Conservation (phyloP, 2,113 vertebrate genomes). For the Panthera uncia region DNA sequence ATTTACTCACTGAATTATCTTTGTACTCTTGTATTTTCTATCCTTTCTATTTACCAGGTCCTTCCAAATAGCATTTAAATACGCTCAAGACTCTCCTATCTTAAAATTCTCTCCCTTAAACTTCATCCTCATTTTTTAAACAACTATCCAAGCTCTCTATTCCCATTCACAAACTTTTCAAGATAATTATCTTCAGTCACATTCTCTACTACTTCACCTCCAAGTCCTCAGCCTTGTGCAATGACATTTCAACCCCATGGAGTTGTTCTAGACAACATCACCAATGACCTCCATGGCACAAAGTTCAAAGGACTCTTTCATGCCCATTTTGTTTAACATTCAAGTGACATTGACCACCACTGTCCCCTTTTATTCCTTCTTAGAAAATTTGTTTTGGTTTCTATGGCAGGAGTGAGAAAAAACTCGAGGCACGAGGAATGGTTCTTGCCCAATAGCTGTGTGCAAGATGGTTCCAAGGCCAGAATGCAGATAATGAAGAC, state of each 20-base stretch:
- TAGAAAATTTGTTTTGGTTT: not conserved
- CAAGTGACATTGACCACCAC: not conserved
- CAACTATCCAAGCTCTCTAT: not conserved
- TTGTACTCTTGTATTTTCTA: not conserved
- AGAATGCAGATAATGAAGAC: not conserved
- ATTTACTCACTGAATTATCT: not conserved
- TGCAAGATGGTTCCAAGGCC: not conserved
- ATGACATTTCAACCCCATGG: not conserved
- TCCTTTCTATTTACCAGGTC: not conserved
- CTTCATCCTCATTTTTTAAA: not conserved
- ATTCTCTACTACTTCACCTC: not conserved
- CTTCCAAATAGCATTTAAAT: conserved; percentile 6
- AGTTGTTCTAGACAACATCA: not conserved
- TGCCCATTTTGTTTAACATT: not conserved
- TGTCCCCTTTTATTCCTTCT: not conserved
- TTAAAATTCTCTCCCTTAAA: not conserved
- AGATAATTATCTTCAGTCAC: not conserved
- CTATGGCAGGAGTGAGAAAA: not conserved
- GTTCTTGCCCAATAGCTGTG: not conserved
- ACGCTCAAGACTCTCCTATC: not conserved
- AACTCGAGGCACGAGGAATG: not conserved
- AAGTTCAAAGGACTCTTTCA: not conserved
- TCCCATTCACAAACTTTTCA: not conserved
- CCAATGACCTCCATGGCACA: not conserved
- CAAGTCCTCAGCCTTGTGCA: not conserved